Percentiles rank a stretch among this genome's conserved stretches.
Evolutionary conservation across 1,140 invertebrate genomes (phyloP).

Genomic region (Ostrea denselamellosa): DNA sequence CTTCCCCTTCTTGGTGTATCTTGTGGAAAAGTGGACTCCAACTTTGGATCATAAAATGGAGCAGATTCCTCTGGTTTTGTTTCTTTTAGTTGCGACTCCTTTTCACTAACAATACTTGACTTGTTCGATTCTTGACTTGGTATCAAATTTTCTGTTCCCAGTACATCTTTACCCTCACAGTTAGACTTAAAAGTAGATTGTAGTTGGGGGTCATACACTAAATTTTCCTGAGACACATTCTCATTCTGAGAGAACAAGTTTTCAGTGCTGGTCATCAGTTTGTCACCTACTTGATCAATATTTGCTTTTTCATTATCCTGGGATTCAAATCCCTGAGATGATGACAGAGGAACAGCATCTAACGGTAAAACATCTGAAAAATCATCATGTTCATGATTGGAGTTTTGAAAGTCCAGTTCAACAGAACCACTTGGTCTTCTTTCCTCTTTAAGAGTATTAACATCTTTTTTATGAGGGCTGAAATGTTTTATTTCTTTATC

Average conservation of each 20-base stretch:
- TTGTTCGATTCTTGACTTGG: constrained; percentile 17
- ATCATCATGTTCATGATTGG: constrained; percentile 62
- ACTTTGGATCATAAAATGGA: constrained; percentile 42
- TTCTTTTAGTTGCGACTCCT: neutral
- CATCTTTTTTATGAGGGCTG: constrained; percentile 60
- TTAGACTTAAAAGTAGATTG: constrained; percentile 39
- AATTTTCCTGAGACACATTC: constrained; percentile 8
- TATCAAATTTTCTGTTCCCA: constrained; percentile 39
- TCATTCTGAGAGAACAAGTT: constrained; percentile 33
- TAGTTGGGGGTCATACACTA: constrained; percentile 45
- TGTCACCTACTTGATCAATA: neutral
- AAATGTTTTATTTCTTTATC: constrained; percentile 62
- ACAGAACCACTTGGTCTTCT: neutral
- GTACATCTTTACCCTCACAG: constrained; percentile 21
- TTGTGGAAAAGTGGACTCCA: constrained; percentile 43
- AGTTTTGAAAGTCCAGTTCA: neutral
- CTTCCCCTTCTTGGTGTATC: constrained; percentile 53
- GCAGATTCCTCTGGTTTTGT: neutral
- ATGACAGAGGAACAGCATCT: constrained; percentile 43
- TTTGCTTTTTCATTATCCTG: neutral
- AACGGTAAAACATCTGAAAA: constrained; percentile 65
- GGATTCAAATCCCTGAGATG: constrained; percentile 41
- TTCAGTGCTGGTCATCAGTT: neutral
- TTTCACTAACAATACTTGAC: neutral
- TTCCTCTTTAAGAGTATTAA: neutral